Evolutionary conservation across 2,888 invertebrate genomes (phyloP).

Genomic region (Octodonta nipae): DNA sequence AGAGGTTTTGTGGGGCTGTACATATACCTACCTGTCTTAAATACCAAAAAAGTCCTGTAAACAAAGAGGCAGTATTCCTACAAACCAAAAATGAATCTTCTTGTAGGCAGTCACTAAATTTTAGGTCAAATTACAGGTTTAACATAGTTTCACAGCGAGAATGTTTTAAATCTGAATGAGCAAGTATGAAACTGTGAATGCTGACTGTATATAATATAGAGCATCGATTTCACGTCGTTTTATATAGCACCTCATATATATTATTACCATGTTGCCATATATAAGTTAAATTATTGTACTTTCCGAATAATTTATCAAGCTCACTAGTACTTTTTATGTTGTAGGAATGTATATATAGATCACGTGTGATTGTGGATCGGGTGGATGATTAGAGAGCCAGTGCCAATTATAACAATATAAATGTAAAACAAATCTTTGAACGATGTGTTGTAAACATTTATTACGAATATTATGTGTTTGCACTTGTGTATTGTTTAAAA

Average conservation of each 20-base stretch:
- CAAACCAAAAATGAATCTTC: too few relatives aligned
- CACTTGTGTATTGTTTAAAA: constrained; percentile 34
- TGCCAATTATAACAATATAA: constrained; percentile 37
- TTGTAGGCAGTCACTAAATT: constrained; percentile 33
- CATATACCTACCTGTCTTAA: constrained; percentile 5
- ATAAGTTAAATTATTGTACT: constrained; percentile 20
- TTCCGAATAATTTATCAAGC: constrained; percentile 14
- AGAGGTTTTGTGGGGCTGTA: constrained; percentile 8
- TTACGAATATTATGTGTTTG: constrained; percentile 39
- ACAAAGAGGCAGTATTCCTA: constrained; percentile 35
- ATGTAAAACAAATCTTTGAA: constrained; percentile 35
- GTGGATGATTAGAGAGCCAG: constrained; percentile 28
- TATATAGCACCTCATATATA: constrained; percentile 29
- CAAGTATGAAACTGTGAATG: neutral
- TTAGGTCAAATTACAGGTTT: constrained; percentile 33
- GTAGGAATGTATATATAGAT: constrained; percentile 32
- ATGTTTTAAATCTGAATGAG: constrained; percentile 4
- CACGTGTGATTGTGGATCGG: constrained; percentile 12
- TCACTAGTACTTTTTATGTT: constrained; percentile 25
- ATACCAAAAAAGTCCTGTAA: constrained; percentile 23
- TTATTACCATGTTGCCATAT: constrained; percentile 27
- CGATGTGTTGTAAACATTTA: constrained; percentile 38
- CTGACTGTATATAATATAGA: constrained; percentile 10
- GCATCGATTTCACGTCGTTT: constrained; percentile 27
- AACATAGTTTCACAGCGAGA: constrained; percentile 24